Base-by-base conservation (phyloP, 2,888 invertebrate genomes). In the Drosophila histrio region DNA sequence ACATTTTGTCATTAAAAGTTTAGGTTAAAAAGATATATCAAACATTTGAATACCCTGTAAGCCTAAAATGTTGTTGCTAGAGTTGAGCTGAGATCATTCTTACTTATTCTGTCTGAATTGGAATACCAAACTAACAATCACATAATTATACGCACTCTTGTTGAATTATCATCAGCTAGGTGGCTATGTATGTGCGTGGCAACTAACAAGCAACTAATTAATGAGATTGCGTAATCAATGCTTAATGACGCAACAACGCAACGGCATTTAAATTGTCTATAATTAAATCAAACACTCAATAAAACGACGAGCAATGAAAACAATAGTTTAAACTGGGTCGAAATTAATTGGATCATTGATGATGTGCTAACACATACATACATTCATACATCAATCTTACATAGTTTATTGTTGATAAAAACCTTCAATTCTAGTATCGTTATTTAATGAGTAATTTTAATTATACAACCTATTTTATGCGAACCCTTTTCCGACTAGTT, bases 251-350 rank as follows among this genome's bases (percentile, higher is more conserved):
- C 79, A 67, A 67, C 68, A 69, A 53, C 63, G 54, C 63, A 67
- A 52, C 62, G 60, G 54, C 63, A 71, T 75, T 82, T 82, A 82
- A 83, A 79, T 71, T 69, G 59, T 64, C 69, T 72, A 65, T 83
- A 83, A 85, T 83, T 85, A 83, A 85, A 83, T 79, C 77, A 85
- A 83, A 85, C 82, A 85, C 85, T 77, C 79, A 85, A 83, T 83
- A 82, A 85, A 79, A 66, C 52, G 46, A 46, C 46, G 24, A 50
- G 22, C 50, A 66, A 47, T 59, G 41, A 44, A 38, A 50, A 44
- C 53, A 59, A 61, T 47, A 58, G 24, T 38, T 39, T 58, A 28
- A 52, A 53, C 30, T 17, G 17, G 19, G 11, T 59, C 50, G 47
- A 67, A 61, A 24, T 47, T 41, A 64, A 63, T 66, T 43, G 30